Conservation (phyloP, 1,140 invertebrate genomes). For the Colletes latitarsis region DNA sequence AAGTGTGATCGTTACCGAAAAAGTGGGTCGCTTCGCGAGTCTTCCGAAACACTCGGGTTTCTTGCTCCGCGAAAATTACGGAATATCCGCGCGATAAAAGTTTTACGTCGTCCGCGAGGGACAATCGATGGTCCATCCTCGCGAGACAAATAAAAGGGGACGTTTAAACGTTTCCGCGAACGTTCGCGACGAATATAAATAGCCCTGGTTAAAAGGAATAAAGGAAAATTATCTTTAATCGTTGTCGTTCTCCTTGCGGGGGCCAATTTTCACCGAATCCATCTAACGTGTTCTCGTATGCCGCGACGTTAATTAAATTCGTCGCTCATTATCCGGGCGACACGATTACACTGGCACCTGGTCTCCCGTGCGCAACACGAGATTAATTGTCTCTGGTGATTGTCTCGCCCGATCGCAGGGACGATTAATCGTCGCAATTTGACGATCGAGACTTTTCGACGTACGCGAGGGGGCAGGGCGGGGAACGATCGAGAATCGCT, state of each 20-base stretch:
- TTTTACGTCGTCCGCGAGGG: background rate
- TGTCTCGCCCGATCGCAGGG: conserved; percentile 18
- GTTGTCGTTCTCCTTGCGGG: background rate
- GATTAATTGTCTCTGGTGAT: conserved; percentile 18
- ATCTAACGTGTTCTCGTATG: conserved; percentile 11
- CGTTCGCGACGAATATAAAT: background rate
- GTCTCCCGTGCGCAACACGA: background rate
- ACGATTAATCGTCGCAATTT: conserved; percentile 51
- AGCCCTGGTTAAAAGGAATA: background rate
- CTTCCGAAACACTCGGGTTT: conserved; percentile 6
- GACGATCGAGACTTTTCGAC: conserved; percentile 1
- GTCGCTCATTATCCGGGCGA: conserved; percentile 15
- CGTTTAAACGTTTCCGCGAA: background rate
- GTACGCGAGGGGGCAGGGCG: background rate
- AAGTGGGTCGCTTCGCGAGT: conserved; percentile 13
- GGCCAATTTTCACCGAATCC: conserved; percentile 5
- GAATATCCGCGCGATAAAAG: background rate
- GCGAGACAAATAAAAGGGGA: background rate
- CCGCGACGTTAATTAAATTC: conserved; percentile 29
- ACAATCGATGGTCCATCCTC: background rate
- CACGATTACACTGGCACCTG: background rate
- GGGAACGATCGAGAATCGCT: background rate
- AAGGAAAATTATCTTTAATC: background rate
- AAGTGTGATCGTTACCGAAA: conserved; percentile 14
- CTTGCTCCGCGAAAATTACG: conserved; percentile 3